A percentile compares a stretch with the other conserved stretches of the same genome.
Conservation (phyloP, 2,888 invertebrate species). For the Tenthredo amoena region DNA sequence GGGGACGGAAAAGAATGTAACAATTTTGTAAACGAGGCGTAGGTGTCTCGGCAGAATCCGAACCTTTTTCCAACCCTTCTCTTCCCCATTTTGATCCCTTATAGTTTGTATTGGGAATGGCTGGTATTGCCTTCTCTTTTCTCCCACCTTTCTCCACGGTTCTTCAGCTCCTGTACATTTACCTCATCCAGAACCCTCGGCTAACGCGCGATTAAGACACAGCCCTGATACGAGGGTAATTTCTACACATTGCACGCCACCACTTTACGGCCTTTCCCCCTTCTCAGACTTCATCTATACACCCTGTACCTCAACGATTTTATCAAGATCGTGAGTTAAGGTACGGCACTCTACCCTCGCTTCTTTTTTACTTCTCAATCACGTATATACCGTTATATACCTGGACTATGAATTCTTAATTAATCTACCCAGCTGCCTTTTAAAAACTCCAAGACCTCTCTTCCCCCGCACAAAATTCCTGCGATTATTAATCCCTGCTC, state of each 20-base stretch:
- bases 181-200: slow-evolving; percentile 24
- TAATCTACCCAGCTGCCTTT: background rate
- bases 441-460: background rate
- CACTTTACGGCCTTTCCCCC: slow-evolving; percentile 28
- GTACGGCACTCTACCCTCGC: background rate
- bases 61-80: background rate
- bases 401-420: background rate
- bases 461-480: background rate
- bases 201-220: slow-evolving; percentile 47
- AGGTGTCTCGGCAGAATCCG: background rate
- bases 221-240: slow-evolving; percentile 34
- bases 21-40: background rate
- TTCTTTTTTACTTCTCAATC: slow-evolving; percentile 41
- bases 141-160: background rate
- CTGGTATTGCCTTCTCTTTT: background rate
- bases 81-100: background rate
- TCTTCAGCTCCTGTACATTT: background rate
- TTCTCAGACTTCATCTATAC: background rate
- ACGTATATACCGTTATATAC: slow-evolving; percentile 27
- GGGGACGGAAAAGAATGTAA: background rate
- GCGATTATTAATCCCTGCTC: background rate
- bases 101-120: background rate
- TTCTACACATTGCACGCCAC: slow-evolving; percentile 51
- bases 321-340: slow-evolving; percentile 29
- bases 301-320: slow-evolving; percentile 7